Evolutionary conservation across 1,140 invertebrate genomes (phyloP).

Genomic region (Heliconius eleuchia): DNA sequence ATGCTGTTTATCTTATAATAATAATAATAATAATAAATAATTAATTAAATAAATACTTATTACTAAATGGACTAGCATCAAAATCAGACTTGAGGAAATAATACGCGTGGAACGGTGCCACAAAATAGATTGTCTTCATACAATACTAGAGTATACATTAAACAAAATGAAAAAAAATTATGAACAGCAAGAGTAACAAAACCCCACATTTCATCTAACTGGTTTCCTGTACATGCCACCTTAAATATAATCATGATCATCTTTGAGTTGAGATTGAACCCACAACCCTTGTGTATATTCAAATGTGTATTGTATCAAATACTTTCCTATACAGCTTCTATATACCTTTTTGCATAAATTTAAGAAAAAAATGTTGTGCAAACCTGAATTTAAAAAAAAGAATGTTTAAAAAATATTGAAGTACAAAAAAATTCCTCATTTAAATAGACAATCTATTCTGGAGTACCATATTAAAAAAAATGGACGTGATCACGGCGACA

Average conservation of each 20-base stretch:
- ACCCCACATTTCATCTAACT: too few species aligned
- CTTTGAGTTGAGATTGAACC: too few species aligned
- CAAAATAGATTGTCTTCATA: constrained; percentile 24
- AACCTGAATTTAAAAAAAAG: too few species aligned
- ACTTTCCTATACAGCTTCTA: too few species aligned
- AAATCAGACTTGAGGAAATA: constrained; percentile 62
- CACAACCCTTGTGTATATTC: too few species aligned
- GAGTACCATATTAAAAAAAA: constrained; percentile 30
- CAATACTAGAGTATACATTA: background rate
- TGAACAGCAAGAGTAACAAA: too few species aligned
- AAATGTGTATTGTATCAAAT: too few species aligned
- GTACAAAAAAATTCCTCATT: too few species aligned
- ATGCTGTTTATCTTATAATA: constrained; percentile 19
- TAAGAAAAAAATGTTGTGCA: too few species aligned
- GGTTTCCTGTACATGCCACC: too few species aligned
- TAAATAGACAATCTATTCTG: constrained; percentile 25
- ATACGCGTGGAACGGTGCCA: constrained; percentile 19
- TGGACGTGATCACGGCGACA: constrained; percentile 47
- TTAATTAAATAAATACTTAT: constrained; percentile 41
- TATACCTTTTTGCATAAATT: background rate
- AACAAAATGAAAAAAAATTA: background rate
- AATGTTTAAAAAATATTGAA: too few species aligned
- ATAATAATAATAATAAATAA: constrained; percentile 7
- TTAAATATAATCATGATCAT: too few species aligned
- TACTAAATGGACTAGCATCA: constrained; percentile 63